phyloP scores from a whole-genome alignment of 1,140 invertebrate genomes.

The Colletes gigas region DNA sequence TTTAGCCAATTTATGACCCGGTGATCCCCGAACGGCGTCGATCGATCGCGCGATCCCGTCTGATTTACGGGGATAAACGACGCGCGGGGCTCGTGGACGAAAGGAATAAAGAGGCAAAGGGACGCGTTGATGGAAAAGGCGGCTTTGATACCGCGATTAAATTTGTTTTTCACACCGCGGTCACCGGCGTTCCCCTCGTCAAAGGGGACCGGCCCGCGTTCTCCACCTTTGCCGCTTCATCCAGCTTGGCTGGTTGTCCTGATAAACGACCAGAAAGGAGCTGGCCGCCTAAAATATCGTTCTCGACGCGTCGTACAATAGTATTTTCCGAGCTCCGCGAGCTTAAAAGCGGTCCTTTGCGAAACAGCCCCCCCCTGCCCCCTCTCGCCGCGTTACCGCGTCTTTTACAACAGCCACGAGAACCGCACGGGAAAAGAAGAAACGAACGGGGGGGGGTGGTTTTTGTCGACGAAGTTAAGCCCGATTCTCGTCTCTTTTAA shows the following conservation, averaged over 20 bases:
- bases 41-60: not conserved
- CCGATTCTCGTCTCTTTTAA: not conserved
- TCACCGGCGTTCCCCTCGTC: constrained; percentile 2
- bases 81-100: not conserved
- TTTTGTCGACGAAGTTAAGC: constrained; percentile 13
- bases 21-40: not conserved
- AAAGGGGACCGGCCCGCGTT: not conserved
- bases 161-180: constrained; percentile 37
- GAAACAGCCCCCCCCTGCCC: not conserved
- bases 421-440: not conserved
- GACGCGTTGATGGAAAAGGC: constrained; percentile 1
- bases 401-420: not conserved
- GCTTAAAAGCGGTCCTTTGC: constrained; percentile 36
- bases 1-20: not conserved
- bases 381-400: not conserved
- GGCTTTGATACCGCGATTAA: constrained; percentile 30
- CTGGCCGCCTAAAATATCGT: constrained; percentile 35
- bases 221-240: constrained; percentile 1
- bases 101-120: not conserved
- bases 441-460: too few relatives aligned
- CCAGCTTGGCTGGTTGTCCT: not conserved
- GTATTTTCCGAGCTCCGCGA: constrained; percentile 9
- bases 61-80: not conserved
- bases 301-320: constrained; percentile 1
- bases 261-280: constrained; percentile 12